Evolutionary conservation across 2,113 vertebrate species (phyloP).

Genomic region (Manacus vitellinus): DNA sequence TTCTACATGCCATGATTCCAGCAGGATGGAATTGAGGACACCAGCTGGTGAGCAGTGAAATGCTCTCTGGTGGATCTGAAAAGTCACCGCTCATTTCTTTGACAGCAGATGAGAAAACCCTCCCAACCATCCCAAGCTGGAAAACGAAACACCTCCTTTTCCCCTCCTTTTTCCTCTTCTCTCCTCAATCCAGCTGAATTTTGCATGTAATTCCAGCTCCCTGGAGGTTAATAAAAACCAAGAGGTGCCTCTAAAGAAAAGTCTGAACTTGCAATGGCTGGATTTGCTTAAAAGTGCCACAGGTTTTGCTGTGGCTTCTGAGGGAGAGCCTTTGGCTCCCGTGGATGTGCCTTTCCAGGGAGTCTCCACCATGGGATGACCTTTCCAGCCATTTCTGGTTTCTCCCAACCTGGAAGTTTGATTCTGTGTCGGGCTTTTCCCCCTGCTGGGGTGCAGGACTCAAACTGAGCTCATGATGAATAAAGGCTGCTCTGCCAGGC

Average conservation of each 20-base stretch:
- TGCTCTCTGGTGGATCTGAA: background rate
- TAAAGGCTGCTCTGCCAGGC: background rate
- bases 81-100: background rate
- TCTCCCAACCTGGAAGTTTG: background rate
- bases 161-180: background rate
- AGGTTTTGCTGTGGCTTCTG: background rate
- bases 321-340: background rate
- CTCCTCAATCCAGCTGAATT: background rate
- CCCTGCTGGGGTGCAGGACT: background rate
- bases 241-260: background rate
- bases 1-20: background rate
- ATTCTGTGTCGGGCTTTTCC: background rate
- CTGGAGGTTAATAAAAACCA: background rate
- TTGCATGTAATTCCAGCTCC: background rate
- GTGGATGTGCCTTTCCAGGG: background rate
- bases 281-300: fast-evolving
- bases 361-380: background rate
- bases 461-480: background rate
- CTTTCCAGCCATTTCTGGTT: background rate
- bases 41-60: background rate
- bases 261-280: background rate
- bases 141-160: background rate
- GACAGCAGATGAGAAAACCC: background rate
- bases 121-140: background rate
- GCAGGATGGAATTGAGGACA: background rate